phyloP scores from a whole-genome alignment of 1,140 invertebrate species.

The Asbolus verrucosus region DNA sequence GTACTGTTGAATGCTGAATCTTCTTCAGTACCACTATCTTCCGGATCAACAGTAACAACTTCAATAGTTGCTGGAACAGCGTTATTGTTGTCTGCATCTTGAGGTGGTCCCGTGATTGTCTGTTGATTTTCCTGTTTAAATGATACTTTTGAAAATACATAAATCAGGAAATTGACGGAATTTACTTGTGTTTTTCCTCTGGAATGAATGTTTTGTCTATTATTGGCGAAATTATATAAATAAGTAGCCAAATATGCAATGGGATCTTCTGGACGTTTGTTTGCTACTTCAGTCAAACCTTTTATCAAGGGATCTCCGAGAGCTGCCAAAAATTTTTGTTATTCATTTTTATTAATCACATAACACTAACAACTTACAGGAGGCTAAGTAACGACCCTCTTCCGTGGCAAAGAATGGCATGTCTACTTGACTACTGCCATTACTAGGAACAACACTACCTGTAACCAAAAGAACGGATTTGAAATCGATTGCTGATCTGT shows the following conservation, averaged over 20 bases:
- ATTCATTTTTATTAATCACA: constrained; percentile 9
- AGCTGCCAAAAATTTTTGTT: constrained; percentile 70
- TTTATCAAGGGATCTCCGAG: constrained; percentile 88
- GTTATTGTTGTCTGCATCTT: constrained; percentile 65
- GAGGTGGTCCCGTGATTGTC: constrained; percentile 45
- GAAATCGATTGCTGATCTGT: background rate
- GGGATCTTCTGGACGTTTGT: constrained; percentile 83
- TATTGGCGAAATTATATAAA: constrained; percentile 79
- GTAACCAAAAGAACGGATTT: constrained; percentile 55
- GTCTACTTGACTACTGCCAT: constrained; percentile 73
- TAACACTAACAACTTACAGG: constrained; percentile 71
- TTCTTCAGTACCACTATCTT: constrained; percentile 54
- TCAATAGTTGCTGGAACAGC: constrained; percentile 62
- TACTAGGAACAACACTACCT: constrained; percentile 66
- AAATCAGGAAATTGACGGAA: constrained; percentile 9
- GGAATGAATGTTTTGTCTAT: constrained; percentile 57
- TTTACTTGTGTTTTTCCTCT: constrained; percentile 59
- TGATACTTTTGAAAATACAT: constrained; percentile 4
- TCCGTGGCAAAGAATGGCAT: constrained; percentile 83
- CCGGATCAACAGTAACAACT: constrained; percentile 63
- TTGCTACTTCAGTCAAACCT: constrained; percentile 87
- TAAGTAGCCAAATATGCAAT: constrained; percentile 85
- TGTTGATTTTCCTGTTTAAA: constrained; percentile 50
- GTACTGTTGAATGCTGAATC: constrained; percentile 72
- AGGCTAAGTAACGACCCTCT: constrained; percentile 84